Evolutionary conservation across 2,888 invertebrate species (phyloP).

Genomic region (Cerastoderma edule): DNA sequence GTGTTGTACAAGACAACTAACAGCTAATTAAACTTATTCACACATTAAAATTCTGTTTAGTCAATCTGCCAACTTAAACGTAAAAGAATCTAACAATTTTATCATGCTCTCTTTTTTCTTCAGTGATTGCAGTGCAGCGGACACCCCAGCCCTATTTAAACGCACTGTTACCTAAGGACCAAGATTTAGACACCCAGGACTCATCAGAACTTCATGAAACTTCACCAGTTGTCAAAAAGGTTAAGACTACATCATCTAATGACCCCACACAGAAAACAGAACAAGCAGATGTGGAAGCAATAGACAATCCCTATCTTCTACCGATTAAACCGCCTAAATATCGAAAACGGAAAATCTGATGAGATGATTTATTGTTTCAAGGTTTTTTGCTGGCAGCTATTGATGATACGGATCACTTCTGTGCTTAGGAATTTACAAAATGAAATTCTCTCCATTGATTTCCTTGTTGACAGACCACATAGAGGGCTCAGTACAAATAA

Average conservation of each 20-base stretch:
- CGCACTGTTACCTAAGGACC: constrained; percentile 95
- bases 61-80: too few relatives aligned
- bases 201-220: constrained; percentile 1
- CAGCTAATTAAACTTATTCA: too few relatives aligned
- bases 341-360: constrained; percentile 47
- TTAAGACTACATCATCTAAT: background rate
- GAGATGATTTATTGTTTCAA: background rate
- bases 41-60: too few relatives aligned
- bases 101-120: constrained; percentile 76
- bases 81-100: too few relatives aligned
- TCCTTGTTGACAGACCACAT: too few relatives aligned
- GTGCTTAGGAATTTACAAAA: too few relatives aligned
- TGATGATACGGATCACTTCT: too few relatives aligned
- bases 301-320: constrained; percentile 91
- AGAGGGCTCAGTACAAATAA: too few relatives aligned
- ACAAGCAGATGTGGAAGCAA: constrained; percentile 85
- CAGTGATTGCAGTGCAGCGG: constrained; percentile 95
- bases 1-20: too few relatives aligned
- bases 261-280: constrained; percentile 24
- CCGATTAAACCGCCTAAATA: constrained; percentile 84
- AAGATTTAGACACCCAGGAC: constrained; percentile 92
- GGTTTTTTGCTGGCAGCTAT: too few relatives aligned
- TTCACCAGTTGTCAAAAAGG: constrained; percentile 5
- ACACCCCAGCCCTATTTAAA: constrained; percentile 91
- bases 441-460: too few relatives aligned